A percentile compares a stretch with the other conserved stretches of the same genome.
phyloP scores from a whole-genome alignment of 2,797 vertebrate genomes.

The Pangasius krempfi region DNA sequence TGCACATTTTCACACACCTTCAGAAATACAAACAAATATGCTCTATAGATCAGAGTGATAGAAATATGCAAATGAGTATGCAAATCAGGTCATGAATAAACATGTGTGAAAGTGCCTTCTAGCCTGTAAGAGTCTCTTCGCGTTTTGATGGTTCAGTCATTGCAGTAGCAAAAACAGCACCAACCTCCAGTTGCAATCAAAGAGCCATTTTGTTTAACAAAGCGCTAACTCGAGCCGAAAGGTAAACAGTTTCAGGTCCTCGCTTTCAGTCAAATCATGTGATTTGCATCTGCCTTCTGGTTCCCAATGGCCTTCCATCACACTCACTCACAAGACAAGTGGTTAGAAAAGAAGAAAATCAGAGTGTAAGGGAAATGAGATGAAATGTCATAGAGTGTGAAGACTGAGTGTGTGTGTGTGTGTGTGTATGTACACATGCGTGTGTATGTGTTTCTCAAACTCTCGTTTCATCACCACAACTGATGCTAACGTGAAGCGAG shows the following conservation, averaged over 20 bases:
- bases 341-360: background rate
- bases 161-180: conserved; percentile 15
- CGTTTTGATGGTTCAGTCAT: conserved; percentile 22
- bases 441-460: background rate
- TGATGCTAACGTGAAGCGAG: conserved; percentile 64
- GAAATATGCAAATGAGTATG: conserved; percentile 32
- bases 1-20: conserved; percentile 14
- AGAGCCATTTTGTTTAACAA: conserved; percentile 62
- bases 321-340: background rate
- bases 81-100: conserved; percentile 23
- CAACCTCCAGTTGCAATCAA: conserved; percentile 32
- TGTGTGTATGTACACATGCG: background rate
- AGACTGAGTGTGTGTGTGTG: background rate
- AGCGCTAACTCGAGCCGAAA: conserved; percentile 61
- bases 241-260: conserved; percentile 50
- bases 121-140: conserved; percentile 9
- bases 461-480: conserved; percentile 38
- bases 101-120: conserved; percentile 19
- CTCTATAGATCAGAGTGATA: conserved; percentile 14
- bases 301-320: conserved; percentile 5
- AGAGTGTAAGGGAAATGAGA: background rate
- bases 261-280: conserved; percentile 39
- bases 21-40: conserved; percentile 39
- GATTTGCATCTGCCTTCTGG: conserved; percentile 42
- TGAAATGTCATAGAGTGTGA: background rate